These are phyloP conservation scores for Pygoscelis adeliae DNA, from an alignment of 2,113 vertebrate species.

Conservation along the genomic window DNA sequence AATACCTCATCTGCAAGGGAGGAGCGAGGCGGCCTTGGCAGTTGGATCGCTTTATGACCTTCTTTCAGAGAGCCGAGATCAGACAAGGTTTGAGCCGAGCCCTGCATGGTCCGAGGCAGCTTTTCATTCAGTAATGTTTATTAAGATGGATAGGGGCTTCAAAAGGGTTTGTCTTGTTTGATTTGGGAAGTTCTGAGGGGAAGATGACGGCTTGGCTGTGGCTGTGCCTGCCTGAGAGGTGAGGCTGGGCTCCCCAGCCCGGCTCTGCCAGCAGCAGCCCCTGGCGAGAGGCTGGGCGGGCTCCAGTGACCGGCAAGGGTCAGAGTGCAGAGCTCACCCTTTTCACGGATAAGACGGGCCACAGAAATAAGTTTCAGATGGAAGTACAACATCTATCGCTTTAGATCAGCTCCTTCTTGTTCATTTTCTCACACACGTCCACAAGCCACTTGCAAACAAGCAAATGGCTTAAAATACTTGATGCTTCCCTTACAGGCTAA, in stretches of 20 bases:
- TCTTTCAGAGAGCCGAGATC: neutral
- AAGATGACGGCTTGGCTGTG: neutral
- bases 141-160: neutral
- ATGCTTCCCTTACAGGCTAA: neutral
- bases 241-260: neutral
- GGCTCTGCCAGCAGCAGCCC: neutral
- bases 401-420: neutral
- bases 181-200: neutral
- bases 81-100: neutral
- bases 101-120: neutral
- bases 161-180: neutral
- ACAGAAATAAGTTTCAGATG: neutral
- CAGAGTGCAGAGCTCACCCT: accelerated
- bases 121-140: neutral
- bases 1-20: neutral
- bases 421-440: neutral
- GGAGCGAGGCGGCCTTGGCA: neutral
- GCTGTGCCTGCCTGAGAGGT: neutral
- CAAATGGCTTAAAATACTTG: neutral
- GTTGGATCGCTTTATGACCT: neutral
- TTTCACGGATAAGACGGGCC: neutral
- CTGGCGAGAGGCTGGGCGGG: accelerated
- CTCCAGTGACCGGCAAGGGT: neutral
- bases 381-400: neutral
- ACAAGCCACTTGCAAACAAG: neutral